Conservation (phyloP, 2,888 invertebrate species). For the Tenthredo amoena region DNA sequence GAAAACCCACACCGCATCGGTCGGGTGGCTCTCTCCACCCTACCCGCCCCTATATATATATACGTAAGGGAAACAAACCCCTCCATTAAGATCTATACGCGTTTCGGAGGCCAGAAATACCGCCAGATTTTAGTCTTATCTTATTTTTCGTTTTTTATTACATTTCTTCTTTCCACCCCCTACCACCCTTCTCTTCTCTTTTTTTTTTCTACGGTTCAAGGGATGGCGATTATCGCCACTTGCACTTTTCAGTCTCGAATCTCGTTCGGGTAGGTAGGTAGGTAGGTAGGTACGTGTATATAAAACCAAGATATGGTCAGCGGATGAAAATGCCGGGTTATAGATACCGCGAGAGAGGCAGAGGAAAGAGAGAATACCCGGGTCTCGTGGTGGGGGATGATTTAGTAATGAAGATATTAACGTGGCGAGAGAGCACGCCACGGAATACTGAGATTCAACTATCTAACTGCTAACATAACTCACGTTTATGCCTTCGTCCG, state of each 20-base stretch:
- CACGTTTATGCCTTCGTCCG: conserved; percentile 75
- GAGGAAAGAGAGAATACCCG: conserved; percentile 54
- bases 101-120: conserved; percentile 9
- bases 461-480: conserved; percentile 77
- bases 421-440: conserved; percentile 75
- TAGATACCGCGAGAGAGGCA: conserved; percentile 35
- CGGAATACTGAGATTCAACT: conserved; percentile 78
- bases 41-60: conserved; percentile 39
- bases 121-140: conserved; percentile 14
- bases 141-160: conserved; percentile 28
- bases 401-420: conserved; percentile 78
- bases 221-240: background rate
- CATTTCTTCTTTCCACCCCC: background rate
- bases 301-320: background rate
- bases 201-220: background rate
- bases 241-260: background rate
- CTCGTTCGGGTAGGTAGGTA: background rate
- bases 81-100: conserved; percentile 65
- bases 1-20: conserved; percentile 61
- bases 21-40: background rate
- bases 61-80: conserved; percentile 56
- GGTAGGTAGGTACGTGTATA: background rate
- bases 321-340: conserved; percentile 27
- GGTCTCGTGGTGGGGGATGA: conserved; percentile 67
- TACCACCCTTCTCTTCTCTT: background rate